These are phyloP conservation scores for rabbit (Oryctolagus cuniculus) DNA, from an alignment of 2,113 vertebrate genomes.

Conservation along the genomic window DNA sequence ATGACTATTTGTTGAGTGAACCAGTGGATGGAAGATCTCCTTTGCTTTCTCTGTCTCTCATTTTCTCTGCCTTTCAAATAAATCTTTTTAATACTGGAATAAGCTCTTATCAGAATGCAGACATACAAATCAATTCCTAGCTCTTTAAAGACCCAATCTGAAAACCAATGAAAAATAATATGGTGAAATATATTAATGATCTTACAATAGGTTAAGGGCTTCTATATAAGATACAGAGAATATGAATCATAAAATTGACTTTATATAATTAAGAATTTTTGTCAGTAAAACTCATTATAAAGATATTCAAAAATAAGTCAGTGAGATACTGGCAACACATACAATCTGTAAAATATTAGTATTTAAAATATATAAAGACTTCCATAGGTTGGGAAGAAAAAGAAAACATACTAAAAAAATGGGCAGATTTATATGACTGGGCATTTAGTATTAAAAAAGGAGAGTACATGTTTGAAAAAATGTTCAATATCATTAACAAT, in stretches of 20 bases:
- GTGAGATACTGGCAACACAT: background rate
- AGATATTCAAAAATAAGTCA: background rate
- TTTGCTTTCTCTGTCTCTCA: no score
- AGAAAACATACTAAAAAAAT: background rate
- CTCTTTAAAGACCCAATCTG: background rate
- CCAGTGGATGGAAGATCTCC: no score
- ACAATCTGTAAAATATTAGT: background rate
- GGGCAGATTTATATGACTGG: background rate
- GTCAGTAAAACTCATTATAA: background rate
- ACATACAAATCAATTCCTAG: background rate
- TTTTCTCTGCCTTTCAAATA: no score
- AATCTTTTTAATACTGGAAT: no score
- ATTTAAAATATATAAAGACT: constrained; percentile 1
- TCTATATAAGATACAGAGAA: background rate
- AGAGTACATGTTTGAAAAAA: background rate
- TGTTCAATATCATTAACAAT: background rate
- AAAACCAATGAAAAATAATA: background rate
- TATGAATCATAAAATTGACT: background rate
- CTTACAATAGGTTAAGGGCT: background rate
- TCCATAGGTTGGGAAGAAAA: background rate
- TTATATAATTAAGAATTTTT: constrained; percentile 4
- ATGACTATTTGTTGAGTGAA: no score
- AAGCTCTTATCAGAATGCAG: background rate
- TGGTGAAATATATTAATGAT: background rate
- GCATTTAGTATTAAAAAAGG: background rate